These are phyloP conservation scores for Luidia sarsii DNA, from an alignment of 53 echinoderm and acorn worm species.

Conservation along the genomic window DNA sequence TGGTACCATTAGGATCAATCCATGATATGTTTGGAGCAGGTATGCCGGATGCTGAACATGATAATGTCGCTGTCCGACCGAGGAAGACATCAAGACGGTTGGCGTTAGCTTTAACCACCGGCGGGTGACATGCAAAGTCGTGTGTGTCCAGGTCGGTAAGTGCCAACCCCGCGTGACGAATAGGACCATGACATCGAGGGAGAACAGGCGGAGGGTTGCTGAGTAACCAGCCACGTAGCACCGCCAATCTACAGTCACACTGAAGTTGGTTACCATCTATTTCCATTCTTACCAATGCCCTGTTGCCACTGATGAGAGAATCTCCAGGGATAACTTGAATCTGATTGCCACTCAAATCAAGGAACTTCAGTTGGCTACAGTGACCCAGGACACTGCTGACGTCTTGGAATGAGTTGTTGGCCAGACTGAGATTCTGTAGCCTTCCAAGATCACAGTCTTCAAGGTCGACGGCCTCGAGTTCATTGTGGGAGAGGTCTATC, in stretches of 20 bases:
- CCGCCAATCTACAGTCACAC: conserved; percentile 75
- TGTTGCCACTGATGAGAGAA: background rate
- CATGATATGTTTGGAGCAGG: background rate
- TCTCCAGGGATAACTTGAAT: conserved; percentile 16
- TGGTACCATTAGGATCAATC: background rate
- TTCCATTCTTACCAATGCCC: conserved; percentile 50
- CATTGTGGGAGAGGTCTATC: conserved; percentile 7
- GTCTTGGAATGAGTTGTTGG: background rate
- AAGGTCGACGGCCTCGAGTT: conserved; percentile 18
- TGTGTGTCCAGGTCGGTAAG: background rate
- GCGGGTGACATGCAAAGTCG: conserved; percentile 10
- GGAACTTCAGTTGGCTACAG: background rate
- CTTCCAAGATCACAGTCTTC: background rate
- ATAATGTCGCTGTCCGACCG: conserved; percentile 22
- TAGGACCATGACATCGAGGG: conserved; percentile 7
- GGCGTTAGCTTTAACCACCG: background rate
- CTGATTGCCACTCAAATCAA: conserved; percentile 12
- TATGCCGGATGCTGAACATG: background rate
- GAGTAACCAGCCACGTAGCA: conserved; percentile 53
- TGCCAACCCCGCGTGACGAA: background rate
- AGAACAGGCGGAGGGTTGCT: conserved; percentile 9
- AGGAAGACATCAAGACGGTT: background rate
- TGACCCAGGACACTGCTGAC: background rate
- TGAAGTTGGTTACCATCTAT: conserved; percentile 77
- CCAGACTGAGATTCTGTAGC: no score